A percentile compares a stretch with the other conserved stretches of the same genome.
These are phyloP conservation scores for Lepisosteus oculatus DNA, from an alignment of 2,113 vertebrate species.

Conservation along the genomic window DNA sequence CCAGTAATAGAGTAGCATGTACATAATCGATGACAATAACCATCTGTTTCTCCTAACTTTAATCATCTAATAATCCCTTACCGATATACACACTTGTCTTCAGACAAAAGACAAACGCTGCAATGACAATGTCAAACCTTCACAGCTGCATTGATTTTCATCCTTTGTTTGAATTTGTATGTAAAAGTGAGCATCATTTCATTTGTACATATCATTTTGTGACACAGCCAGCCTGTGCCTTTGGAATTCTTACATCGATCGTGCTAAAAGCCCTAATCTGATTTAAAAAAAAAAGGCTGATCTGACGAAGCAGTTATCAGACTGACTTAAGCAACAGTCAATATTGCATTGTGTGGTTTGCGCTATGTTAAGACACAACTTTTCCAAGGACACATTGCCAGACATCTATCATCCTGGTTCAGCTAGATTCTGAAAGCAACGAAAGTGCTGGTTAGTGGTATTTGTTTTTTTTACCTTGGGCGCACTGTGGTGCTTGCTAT, in stretches of 20 bases:
- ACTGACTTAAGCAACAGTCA: slow-evolving; percentile 69
- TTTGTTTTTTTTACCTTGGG: too few species aligned
- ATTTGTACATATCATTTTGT: slow-evolving; percentile 31
- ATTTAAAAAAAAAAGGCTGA: slow-evolving; percentile 73
- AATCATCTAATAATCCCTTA: too few species aligned
- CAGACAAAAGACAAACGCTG: background rate
- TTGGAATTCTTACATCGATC: slow-evolving; percentile 62
- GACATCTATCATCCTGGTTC: too few species aligned
- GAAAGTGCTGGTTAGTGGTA: too few species aligned
- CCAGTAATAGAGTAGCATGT: too few species aligned
- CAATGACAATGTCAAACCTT: background rate
- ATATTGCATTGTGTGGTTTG: slow-evolving; percentile 58
- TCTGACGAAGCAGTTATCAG: slow-evolving; percentile 76
- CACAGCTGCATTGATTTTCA: background rate
- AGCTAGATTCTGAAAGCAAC: too few species aligned
- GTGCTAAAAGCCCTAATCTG: slow-evolving; percentile 71
- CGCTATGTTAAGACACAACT: slow-evolving; percentile 39
- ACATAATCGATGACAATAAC: too few species aligned
- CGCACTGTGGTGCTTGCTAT: too few species aligned
- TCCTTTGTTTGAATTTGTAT: slow-evolving; percentile 2
- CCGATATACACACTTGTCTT: too few species aligned
- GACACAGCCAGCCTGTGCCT: slow-evolving; percentile 56
- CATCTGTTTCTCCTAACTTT: too few species aligned
- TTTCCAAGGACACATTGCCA: slow-evolving; percentile 47
- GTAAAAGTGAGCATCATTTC: background rate